These are phyloP conservation scores for Enteromius unitaeniatus DNA, from an alignment of 2,797 vertebrate genomes.

Conservation along the genomic window DNA sequence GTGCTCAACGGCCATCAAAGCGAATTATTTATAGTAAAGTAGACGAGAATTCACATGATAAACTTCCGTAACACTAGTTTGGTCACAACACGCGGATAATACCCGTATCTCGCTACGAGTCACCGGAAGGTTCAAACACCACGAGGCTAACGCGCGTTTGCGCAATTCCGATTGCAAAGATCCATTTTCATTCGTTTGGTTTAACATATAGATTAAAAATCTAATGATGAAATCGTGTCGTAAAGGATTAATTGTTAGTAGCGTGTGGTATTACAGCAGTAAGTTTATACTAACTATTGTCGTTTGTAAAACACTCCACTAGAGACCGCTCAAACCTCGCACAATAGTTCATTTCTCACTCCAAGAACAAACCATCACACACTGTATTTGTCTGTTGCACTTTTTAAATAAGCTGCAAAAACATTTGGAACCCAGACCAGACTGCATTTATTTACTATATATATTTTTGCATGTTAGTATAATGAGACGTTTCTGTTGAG, in stretches of 20 bases:
- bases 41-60: neutral
- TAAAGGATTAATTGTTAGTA: neutral
- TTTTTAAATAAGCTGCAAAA: neutral
- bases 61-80: neutral
- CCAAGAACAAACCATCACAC: neutral
- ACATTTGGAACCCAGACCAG: neutral
- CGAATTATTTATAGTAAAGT: neutral
- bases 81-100: neutral
- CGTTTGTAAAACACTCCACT: neutral
- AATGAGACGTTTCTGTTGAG: neutral
- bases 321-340: neutral
- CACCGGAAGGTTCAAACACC: neutral
- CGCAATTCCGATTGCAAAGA: neutral
- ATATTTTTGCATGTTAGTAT: too few species aligned
- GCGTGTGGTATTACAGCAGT: neutral
- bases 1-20: neutral
- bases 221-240: neutral
- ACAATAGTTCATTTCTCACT: neutral
- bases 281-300: neutral
- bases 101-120: slow-evolving; percentile 15
- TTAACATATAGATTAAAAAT: neutral
- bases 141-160: slow-evolving; percentile 17
- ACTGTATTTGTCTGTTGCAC: neutral
- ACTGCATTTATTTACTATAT: too few species aligned
- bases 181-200: neutral